Percentiles rank a stretch among this genome's conserved stretches.
Evolutionary conservation across 2,113 vertebrate genomes (phyloP).

Genomic region (Grammomys dolichurus): DNA sequence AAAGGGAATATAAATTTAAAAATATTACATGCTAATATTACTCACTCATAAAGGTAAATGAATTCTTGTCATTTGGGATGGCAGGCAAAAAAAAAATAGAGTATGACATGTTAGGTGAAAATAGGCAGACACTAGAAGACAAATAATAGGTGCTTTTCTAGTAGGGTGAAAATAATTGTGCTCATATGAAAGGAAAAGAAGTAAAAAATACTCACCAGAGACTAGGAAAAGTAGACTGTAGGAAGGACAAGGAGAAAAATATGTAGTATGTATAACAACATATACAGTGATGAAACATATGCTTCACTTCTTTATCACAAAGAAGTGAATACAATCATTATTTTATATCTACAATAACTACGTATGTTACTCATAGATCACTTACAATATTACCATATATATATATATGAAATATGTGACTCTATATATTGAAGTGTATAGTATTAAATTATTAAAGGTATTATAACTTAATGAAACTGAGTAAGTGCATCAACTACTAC

Average conservation of each 20-base stretch:
- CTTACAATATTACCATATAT: not conserved
- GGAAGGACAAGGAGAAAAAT: not conserved
- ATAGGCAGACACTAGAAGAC: not conserved
- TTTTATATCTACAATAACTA: not conserved
- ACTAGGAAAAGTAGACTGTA: not conserved
- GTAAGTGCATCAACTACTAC: too few relatives aligned
- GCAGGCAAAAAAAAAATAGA: not conserved
- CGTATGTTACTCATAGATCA: not conserved
- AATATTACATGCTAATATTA: not conserved
- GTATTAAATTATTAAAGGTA: too few relatives aligned
- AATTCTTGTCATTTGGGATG: not conserved
- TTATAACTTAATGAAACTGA: not conserved
- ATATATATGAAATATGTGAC: not conserved
- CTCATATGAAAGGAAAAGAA: not conserved
- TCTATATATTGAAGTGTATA: not conserved
- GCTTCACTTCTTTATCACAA: too few relatives aligned
- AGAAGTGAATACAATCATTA: not conserved
- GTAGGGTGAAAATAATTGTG: not conserved
- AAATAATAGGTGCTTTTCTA: not conserved
- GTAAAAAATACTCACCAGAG: not conserved
- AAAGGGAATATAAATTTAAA: not conserved
- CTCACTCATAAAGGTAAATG: not conserved
- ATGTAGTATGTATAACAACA: not conserved
- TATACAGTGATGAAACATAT: not conserved
- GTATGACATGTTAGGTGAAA: not conserved